Evolutionary conservation across 2,797 vertebrate species (phyloP), one percentile per base, ranked within the genome.

Genomic region (Coregonus ussuriensis): DNA sequence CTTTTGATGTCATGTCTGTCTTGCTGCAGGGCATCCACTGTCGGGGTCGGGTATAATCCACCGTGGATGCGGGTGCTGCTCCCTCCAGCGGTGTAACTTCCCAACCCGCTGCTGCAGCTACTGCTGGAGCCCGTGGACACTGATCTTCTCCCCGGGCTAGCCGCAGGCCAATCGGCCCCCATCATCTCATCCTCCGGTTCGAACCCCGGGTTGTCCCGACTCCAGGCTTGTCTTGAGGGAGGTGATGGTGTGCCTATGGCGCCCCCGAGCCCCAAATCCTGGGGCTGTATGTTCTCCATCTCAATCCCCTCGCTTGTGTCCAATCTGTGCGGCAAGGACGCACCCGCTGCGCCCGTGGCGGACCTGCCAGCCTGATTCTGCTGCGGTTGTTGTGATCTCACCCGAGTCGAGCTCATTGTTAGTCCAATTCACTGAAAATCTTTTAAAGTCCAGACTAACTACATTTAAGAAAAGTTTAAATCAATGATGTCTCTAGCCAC

Each of bases 161-260:
- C 95, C 0, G 95, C 94, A 75, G 95, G 95, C 97, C 97, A 98
- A 93, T 96, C 96, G 54, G 95, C 95, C 84, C 96, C 95, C 92
- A 97, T 93, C 82, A 96, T 94, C 54, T 96, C 97, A 9, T 98
- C 97, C 87, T 97, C 97, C 0, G 96, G 94, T 82, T 99, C 97
- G 69, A 98, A 99, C 1, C 96, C 96, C 0, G 97, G 97, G 90
- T 99, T 99, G 25, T 97, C 97, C 29, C 97, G 94, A 85, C 97
- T 98, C 97, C 97, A 98, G 0, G 97, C 97, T 85, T 98, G 97
- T 78, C 97, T 91, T 18, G 97, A 99, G 25, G 97, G 96, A 0
- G 95, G 95, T 37, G 95, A 96, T 47, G 97, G 95, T 3, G 94
- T 90, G 33, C 91, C 91, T 0, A 86, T 78, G 4, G 89, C 88